Conservation (phyloP, 2,888 invertebrate genomes). For the Athalia rosae region DNA sequence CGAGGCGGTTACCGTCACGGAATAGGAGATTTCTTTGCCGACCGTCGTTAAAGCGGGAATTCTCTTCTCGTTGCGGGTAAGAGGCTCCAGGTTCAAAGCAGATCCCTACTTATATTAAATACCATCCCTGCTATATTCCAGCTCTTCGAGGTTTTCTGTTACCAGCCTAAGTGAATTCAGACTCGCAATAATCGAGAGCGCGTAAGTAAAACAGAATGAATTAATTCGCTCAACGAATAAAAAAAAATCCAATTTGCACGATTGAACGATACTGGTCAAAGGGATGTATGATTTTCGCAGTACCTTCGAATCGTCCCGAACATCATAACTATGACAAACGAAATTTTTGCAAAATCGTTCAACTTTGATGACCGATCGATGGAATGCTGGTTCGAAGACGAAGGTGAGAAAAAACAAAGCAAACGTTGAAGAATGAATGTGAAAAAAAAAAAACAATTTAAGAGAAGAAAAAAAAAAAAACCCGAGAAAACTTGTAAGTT, state of each 20-base stretch:
- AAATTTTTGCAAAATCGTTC: no score
- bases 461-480: background rate
- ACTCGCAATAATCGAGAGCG: background rate
- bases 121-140: slow-evolving; percentile 12
- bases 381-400: no score
- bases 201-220: background rate
- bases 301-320: no score
- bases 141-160: background rate
- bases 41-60: slow-evolving; percentile 23
- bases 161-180: slow-evolving; percentile 17
- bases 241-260: background rate
- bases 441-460: no score
- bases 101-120: slow-evolving; percentile 19
- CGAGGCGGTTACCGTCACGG: background rate
- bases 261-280: background rate
- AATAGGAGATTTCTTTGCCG: slow-evolving; percentile 24
- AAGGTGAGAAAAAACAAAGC: no score
- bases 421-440: no score
- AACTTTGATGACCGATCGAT: no score
- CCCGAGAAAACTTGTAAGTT: slow-evolving; percentile 9
- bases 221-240: background rate
- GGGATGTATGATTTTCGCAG: background rate
- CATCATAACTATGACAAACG: no score
- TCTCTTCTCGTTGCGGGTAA: slow-evolving; percentile 13
- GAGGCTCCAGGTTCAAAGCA: background rate